A percentile compares a stretch with the other conserved stretches of the same genome.
Conservation (phyloP, 2,888 invertebrate genomes). For the Harmothoe impar region DNA sequence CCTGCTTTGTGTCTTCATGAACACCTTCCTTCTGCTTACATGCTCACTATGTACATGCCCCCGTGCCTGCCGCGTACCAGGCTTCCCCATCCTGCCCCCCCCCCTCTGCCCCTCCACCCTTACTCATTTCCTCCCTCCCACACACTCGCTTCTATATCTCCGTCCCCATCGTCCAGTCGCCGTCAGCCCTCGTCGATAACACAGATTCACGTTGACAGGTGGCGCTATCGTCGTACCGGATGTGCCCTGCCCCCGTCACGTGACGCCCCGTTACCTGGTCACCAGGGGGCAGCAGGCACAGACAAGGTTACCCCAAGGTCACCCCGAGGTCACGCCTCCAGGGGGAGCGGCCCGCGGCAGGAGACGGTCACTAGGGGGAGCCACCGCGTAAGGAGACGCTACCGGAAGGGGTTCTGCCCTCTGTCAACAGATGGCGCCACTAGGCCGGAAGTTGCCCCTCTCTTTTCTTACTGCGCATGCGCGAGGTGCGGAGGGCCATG, state of each 20-base stretch:
- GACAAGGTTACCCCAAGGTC: conserved; percentile 37
- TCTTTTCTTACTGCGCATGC: neutral
- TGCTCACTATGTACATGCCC: too few relatives aligned
- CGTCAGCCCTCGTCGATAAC: neutral
- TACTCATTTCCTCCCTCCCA: too few relatives aligned
- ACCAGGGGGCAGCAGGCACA: neutral
- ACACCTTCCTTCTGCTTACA: too few relatives aligned
- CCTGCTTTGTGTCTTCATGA: too few relatives aligned
- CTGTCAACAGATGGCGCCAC: conserved; percentile 34
- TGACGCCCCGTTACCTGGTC: conserved; percentile 25
- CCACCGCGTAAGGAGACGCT: neutral
- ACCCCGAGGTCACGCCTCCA: neutral
- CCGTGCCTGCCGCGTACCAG: too few relatives aligned
- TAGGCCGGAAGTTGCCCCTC: conserved; percentile 1
- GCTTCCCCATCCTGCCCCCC: too few relatives aligned
- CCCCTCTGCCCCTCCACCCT: too few relatives aligned
- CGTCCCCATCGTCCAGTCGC: neutral
- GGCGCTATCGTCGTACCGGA: neutral
- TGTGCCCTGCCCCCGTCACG: conserved; percentile 20
- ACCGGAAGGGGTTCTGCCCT: neutral
- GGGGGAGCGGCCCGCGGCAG: neutral
- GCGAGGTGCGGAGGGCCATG: neutral
- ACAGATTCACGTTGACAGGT: conserved; percentile 23
- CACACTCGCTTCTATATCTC: neutral
- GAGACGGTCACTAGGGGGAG: neutral